Evolutionary conservation across 2,113 vertebrate species (phyloP).

Genomic region (Psilopogon haemacephalus): DNA sequence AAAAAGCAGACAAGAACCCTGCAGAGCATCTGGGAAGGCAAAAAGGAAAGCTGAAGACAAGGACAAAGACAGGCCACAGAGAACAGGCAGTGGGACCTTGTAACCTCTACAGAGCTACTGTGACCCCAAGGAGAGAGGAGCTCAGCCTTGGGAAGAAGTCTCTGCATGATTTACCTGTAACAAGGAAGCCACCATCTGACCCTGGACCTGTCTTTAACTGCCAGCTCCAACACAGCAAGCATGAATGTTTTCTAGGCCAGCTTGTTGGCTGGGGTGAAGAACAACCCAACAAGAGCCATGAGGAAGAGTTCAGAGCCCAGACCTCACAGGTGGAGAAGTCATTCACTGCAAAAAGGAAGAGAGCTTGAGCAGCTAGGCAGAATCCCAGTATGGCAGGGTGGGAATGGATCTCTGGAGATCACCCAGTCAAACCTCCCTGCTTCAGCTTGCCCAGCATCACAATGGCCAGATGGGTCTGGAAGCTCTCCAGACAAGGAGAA

Average conservation of each 20-base stretch:
- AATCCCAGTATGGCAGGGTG: no score
- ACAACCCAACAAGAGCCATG: neutral
- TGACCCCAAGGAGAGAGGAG: neutral
- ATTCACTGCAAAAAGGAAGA: neutral
- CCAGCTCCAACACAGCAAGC: neutral
- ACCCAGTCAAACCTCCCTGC: no score
- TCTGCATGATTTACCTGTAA: fast-evolving
- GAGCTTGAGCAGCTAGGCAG: neutral
- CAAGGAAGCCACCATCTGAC: fast-evolving
- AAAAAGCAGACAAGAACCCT: neutral
- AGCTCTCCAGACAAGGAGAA: no score
- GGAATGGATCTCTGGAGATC: no score
- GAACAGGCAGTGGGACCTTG: neutral
- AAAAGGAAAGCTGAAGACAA: neutral
- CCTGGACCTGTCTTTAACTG: neutral
- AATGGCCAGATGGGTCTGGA: no score
- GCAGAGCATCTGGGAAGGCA: neutral
- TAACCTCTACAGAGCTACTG: fast-evolving
- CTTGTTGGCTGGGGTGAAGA: neutral
- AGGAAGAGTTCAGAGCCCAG: neutral
- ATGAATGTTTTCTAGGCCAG: neutral
- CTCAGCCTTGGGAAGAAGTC: neutral
- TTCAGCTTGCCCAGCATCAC: no score
- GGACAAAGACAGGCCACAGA: neutral
- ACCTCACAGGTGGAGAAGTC: fast-evolving